Base-by-base conservation (phyloP, 2,797 vertebrate species). In the Rachycentron canadum region DNA sequence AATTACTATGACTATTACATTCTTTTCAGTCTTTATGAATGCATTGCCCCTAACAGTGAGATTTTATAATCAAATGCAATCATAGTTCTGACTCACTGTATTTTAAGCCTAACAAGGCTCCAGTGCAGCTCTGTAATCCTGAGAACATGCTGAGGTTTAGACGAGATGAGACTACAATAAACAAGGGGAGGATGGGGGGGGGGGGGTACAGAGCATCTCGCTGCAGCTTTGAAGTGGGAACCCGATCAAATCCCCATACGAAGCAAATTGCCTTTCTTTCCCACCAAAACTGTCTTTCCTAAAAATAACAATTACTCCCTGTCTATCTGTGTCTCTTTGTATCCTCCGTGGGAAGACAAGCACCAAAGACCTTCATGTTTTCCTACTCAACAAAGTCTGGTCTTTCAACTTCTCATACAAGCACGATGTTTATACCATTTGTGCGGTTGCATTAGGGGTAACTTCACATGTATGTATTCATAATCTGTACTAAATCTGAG, bases 151-250 rank as follows among this genome's bases (percentile, higher is more conserved):
- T 59, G 81, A 75, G 76, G 70, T 63, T 88, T 85, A 84, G 88
- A 86, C 30, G 4, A 86, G 58, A 90, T 77, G 73, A 92, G 72
- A 76, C 25, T 21, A 76, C 62, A 86, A 82, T 60, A 88, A 91
- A 90, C 83, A 87, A 86, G 40, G 74, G 38, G 38, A 47, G 16
- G 69, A 67, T 55, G 53, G 64, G 84, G 38, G 38, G 52, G 16
- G 69, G 66, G 55, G 53, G 64, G 84, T 81, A 79, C 60, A 77
- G 0, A 56, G 70, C 56, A 23, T 80, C 66, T 76, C 16, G 7
- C 43, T 50, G 67, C 76, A 65, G 86, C 88, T 93, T 91, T 91
- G 85, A 92, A 90, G 90, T 88, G 80, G 77, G 68, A 89, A 90
- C 55, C 23, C 14, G 69, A 89, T 88, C 86, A 92, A 87, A 90